Percentiles rank a stretch among this genome's conserved stretches.
Evolutionary conservation across 2,113 vertebrate species (phyloP).

Genomic region (Phoxinus phoxinus): DNA sequence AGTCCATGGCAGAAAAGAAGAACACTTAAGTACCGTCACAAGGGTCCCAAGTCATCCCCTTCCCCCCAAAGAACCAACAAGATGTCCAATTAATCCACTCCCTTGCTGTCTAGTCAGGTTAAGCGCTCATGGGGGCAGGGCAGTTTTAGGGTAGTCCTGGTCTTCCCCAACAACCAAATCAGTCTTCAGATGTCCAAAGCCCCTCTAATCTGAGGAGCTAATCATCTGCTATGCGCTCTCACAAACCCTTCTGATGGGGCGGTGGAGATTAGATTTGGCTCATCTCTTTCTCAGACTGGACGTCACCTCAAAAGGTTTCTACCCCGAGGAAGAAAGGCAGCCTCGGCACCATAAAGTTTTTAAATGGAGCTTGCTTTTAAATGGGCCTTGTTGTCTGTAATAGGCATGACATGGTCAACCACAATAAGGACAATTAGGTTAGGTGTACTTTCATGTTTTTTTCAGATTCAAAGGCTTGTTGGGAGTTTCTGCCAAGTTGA

Average conservation of each 20-base stretch:
- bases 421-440: slow-evolving; percentile 27
- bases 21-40: neutral
- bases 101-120: slow-evolving; percentile 72
- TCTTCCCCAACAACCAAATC: slow-evolving; percentile 59
- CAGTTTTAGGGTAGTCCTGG: slow-evolving; percentile 38
- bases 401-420: slow-evolving; percentile 5
- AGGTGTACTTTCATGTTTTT: slow-evolving; percentile 42
- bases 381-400: slow-evolving; percentile 22
- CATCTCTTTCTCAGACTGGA: slow-evolving; percentile 32
- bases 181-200: slow-evolving; percentile 68
- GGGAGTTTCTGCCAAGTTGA: neutral
- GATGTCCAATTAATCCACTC: slow-evolving; percentile 67
- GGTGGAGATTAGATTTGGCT: slow-evolving; percentile 68
- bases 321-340: neutral
- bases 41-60: neutral
- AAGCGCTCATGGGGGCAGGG: slow-evolving; percentile 56
- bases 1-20: slow-evolving; percentile 3
- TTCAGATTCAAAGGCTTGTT: neutral
- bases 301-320: neutral
- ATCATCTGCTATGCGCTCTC: slow-evolving; percentile 63
- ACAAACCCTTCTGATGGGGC: slow-evolving; percentile 70
- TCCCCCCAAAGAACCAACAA: slow-evolving; percentile 12
- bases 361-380: slow-evolving; percentile 17
- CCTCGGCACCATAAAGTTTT: slow-evolving; percentile 10
- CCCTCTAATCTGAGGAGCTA: slow-evolving; percentile 69